Percentiles rank a stretch among this genome's conserved stretches.
Evolutionary conservation across 2,888 invertebrate species (phyloP).

Genomic region (Drosophila pseudotakahashii): DNA sequence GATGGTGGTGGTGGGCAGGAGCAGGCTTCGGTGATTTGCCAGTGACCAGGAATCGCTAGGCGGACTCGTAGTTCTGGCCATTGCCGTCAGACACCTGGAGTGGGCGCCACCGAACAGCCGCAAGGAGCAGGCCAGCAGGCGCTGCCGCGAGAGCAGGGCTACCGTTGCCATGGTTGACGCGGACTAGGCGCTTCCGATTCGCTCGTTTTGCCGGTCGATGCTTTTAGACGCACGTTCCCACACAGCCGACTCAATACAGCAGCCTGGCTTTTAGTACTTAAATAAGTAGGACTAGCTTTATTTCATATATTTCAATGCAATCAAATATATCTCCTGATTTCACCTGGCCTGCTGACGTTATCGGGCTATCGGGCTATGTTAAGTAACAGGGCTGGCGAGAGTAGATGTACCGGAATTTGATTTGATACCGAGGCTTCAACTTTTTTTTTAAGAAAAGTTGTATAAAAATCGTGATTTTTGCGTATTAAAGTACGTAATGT

Average conservation of each 20-base stretch:
- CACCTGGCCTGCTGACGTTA: slow-evolving; percentile 24
- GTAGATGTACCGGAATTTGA: background rate
- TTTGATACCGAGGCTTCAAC: too few relatives aligned
- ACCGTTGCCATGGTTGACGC: slow-evolving; percentile 29
- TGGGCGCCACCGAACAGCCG: slow-evolving; percentile 7
- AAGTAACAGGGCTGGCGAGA: background rate
- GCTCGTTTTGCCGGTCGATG: background rate
- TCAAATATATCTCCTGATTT: slow-evolving; percentile 24
- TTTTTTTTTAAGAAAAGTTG: too few relatives aligned
- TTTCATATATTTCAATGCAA: too few relatives aligned
- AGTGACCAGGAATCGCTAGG: background rate
- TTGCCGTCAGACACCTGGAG: slow-evolving; percentile 11
- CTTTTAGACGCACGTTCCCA: slow-evolving; percentile 16
- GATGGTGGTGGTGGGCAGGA: slow-evolving; percentile 10
- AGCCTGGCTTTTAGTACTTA: too few relatives aligned
- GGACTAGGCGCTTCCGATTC: too few relatives aligned
- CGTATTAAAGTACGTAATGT: too few relatives aligned
- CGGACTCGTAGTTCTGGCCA: background rate
- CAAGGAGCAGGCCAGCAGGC: slow-evolving; percentile 18
- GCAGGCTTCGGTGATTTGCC: background rate
- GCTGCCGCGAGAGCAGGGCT: slow-evolving; percentile 35
- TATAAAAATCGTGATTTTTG: too few relatives aligned
- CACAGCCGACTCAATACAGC: slow-evolving; percentile 19
- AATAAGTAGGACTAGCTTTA: too few relatives aligned
- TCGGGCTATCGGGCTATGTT: background rate